A percentile compares a stretch with the other conserved stretches of the same genome.
Evolutionary conservation across 1,140 invertebrate species (phyloP).

Genomic region (Atta colombica): DNA sequence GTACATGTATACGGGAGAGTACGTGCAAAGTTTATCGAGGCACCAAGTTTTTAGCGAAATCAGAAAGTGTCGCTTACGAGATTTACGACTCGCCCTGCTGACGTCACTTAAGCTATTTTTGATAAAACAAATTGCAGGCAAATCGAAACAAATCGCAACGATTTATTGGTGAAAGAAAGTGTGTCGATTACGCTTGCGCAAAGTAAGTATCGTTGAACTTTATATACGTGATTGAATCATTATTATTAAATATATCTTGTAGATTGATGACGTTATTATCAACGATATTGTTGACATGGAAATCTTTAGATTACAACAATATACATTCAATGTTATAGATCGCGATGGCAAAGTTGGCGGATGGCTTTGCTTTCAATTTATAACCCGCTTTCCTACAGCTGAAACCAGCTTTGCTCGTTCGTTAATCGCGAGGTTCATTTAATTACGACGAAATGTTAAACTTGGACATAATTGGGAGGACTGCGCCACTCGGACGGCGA

Average conservation of each 20-base stretch:
- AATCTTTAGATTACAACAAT: slow-evolving; percentile 21
- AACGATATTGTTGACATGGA: background rate
- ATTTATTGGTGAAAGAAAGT: background rate
- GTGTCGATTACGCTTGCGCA: background rate
- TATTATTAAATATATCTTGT: slow-evolving; percentile 23
- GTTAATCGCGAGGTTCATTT: slow-evolving; percentile 71
- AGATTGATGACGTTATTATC: background rate
- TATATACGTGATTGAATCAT: background rate
- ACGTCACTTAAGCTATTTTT: slow-evolving; percentile 23
- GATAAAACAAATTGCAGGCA: background rate
- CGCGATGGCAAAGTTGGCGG: slow-evolving; percentile 36
- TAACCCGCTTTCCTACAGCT: slow-evolving; percentile 52
- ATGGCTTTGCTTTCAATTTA: slow-evolving; percentile 72
- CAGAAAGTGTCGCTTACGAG: slow-evolving; percentile 31
- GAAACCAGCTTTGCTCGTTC: slow-evolving; percentile 62
- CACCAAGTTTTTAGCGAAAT: slow-evolving; percentile 24
- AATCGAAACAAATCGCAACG: slow-evolving; percentile 10
- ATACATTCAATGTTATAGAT: slow-evolving; percentile 1
- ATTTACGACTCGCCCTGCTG: slow-evolving; percentile 24
- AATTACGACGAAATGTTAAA: slow-evolving; percentile 73
- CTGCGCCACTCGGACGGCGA: slow-evolving; percentile 58
- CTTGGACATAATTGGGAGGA: slow-evolving; percentile 72
- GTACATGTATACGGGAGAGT: background rate
- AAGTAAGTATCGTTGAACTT: background rate
- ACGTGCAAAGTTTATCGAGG: slow-evolving; percentile 36